phyloP scores from a whole-genome alignment of 2,888 invertebrate genomes.

The Agonopterix heracliana region DNA sequence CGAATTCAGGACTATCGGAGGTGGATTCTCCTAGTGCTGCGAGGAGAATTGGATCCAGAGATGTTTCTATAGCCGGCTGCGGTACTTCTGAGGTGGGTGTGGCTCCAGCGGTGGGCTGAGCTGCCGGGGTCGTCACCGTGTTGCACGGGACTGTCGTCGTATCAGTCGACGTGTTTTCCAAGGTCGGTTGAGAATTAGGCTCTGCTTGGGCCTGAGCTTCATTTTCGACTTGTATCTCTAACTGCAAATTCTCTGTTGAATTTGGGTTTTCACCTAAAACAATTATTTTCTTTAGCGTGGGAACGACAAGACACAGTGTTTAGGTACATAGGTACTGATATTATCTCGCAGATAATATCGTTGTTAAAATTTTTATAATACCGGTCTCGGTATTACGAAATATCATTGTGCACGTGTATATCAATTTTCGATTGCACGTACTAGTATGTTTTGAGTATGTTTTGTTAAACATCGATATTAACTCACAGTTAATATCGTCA shows the following conservation, averaged over 20 bases:
- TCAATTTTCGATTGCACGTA: background rate
- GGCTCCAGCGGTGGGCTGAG: constrained; percentile 9
- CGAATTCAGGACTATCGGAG: constrained; percentile 9
- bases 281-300: too few species aligned
- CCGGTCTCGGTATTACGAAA: too few species aligned
- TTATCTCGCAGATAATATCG: background rate
- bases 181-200: background rate
- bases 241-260: background rate
- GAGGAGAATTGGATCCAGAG: constrained; percentile 11
- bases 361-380: too few species aligned
- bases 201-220: background rate
- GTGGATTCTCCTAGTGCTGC: constrained; percentile 9
- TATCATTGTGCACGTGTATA: too few species aligned
- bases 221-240: background rate
- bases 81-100: too few species aligned
- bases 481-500: constrained; percentile 9
- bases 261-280: background rate
- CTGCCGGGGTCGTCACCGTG: background rate
- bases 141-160: background rate
- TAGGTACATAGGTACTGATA: background rate
- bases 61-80: too few species aligned
- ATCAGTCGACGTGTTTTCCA: background rate
- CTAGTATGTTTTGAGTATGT: background rate
- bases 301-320: too few species aligned
- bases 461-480: background rate